Evolutionary conservation across 2,888 invertebrate species (phyloP).

Genomic region (Trilocha varians): DNA sequence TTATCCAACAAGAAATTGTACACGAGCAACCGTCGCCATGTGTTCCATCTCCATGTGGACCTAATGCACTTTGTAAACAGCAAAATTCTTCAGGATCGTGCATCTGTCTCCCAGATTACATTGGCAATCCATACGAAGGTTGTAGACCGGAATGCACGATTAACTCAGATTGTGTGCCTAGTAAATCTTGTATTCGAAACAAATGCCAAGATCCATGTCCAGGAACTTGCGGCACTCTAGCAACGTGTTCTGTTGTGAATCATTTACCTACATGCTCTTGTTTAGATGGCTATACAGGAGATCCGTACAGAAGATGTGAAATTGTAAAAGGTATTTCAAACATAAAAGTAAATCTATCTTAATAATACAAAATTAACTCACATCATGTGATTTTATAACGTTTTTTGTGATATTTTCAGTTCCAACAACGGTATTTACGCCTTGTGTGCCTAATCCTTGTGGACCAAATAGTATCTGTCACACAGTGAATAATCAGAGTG

Average conservation of each 20-base stretch:
- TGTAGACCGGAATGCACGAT: constrained; percentile 83
- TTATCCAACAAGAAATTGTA: constrained; percentile 44
- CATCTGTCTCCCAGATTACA: constrained; percentile 79
- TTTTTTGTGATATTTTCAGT: too few relatives aligned
- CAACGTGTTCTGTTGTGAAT: constrained; percentile 80
- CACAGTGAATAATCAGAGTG: constrained; percentile 79
- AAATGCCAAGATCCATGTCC: constrained; percentile 86
- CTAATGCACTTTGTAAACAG: constrained; percentile 76
- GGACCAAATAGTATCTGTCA: constrained; percentile 84
- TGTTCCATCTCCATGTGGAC: constrained; percentile 75
- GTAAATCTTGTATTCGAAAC: constrained; percentile 79
- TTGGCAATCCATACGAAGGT: constrained; percentile 85
- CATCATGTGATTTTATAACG: background rate
- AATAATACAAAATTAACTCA: background rate
- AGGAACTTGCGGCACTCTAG: constrained; percentile 81
- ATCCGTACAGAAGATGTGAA: constrained; percentile 79
- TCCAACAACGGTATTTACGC: constrained; percentile 57
- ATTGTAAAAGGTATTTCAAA: constrained; percentile 36
- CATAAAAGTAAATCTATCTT: constrained; percentile 1
- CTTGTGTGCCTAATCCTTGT: constrained; percentile 82
- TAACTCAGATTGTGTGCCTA: constrained; percentile 81
- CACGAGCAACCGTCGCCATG: constrained; percentile 70
- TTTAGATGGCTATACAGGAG: constrained; percentile 78
- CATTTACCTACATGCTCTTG: constrained; percentile 82
- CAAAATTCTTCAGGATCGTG: constrained; percentile 77